These are phyloP conservation scores for Caradrina kadenii DNA, from an alignment of 2,888 invertebrate species.

Conservation along the genomic window DNA sequence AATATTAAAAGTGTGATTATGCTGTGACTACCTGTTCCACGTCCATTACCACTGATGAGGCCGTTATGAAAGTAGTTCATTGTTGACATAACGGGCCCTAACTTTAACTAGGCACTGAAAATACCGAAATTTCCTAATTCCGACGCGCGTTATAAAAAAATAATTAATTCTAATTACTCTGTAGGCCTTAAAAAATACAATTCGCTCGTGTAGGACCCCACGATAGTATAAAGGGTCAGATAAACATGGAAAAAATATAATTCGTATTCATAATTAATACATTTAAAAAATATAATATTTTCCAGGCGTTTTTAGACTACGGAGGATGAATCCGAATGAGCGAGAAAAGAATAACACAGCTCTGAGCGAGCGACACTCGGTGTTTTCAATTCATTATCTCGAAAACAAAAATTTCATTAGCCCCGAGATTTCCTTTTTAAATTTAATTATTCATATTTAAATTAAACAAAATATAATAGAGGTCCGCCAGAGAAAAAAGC, in stretches of 20 bases:
- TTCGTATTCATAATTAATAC: constrained; percentile 86
- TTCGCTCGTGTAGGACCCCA: constrained; percentile 66
- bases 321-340: constrained; percentile 87
- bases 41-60: constrained; percentile 48
- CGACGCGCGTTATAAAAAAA: constrained; percentile 54
- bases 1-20: constrained; percentile 60
- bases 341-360: constrained; percentile 87
- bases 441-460: constrained; percentile 91
- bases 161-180: constrained; percentile 74
- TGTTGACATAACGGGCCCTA: constrained; percentile 38
- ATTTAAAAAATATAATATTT: constrained; percentile 78
- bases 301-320: constrained; percentile 78
- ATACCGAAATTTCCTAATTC: constrained; percentile 52
- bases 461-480: constrained; percentile 91
- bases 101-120: constrained; percentile 49
- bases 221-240: constrained; percentile 79
- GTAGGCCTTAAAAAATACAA: constrained; percentile 73
- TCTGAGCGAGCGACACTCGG: constrained; percentile 78
- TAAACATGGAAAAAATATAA: constrained; percentile 82
- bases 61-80: constrained; percentile 54
- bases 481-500: constrained; percentile 83
- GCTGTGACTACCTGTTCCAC: constrained; percentile 41
- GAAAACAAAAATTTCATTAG: constrained; percentile 91
- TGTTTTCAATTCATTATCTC: constrained; percentile 91
- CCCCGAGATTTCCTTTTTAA: constrained; percentile 89